Percentiles rank a stretch among this genome's conserved stretches.
Evolutionary conservation across 1,140 invertebrate species (phyloP).

Genomic region (Wasmannia auropunctata): DNA sequence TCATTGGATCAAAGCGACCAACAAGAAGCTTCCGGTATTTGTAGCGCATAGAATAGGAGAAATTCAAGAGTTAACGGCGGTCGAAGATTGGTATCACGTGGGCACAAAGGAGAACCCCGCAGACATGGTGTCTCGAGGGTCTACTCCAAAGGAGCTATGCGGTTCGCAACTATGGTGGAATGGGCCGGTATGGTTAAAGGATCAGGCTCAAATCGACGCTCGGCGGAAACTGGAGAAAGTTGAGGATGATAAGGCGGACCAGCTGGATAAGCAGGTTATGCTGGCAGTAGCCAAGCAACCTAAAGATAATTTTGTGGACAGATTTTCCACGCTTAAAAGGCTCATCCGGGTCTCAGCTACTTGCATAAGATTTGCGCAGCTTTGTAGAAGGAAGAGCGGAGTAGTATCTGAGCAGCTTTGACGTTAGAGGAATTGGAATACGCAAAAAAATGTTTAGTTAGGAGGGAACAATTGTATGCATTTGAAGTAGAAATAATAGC

Average conservation of each 20-base stretch:
- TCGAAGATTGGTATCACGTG: not conserved
- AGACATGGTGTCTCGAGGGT: not conserved
- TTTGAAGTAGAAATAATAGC: not conserved
- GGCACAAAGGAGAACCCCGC: not conserved
- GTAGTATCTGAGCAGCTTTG: not conserved
- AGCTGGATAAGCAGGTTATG: too few species aligned
- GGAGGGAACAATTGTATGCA: not conserved
- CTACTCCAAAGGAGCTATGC: not conserved
- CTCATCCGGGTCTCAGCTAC: not conserved
- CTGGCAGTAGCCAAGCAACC: rapidly evolving
- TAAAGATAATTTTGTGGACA: not conserved
- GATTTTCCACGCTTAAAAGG: not conserved
- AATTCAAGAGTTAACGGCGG: not conserved
- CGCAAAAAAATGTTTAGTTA: not conserved
- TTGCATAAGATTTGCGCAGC: not conserved
- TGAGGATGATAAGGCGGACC: not conserved
- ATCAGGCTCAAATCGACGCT: not conserved
- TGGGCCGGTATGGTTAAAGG: not conserved
- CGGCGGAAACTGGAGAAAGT: not conserved
- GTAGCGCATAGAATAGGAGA: not conserved
- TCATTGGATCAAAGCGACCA: not conserved
- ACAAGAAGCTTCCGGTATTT: not conserved
- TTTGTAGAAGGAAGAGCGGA: not conserved
- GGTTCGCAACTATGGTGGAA: not conserved
- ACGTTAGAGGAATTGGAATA: not conserved